These are phyloP conservation scores for Gallirallus australis DNA, from an alignment of 2,797 vertebrate species.

Conservation along the genomic window DNA sequence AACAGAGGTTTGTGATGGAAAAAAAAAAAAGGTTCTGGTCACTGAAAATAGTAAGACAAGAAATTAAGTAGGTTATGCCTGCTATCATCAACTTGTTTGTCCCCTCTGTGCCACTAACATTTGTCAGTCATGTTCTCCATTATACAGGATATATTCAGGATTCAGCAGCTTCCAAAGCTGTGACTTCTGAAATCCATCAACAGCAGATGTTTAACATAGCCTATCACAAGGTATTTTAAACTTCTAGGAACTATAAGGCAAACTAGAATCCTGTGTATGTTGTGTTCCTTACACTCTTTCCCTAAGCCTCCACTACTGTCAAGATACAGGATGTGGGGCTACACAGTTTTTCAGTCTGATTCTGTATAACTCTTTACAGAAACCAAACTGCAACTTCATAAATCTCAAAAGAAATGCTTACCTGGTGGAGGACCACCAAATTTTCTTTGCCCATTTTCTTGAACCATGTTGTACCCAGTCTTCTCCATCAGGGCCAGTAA, in stretches of 20 bases:
- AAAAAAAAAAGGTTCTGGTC: neutral
- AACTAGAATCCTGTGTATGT: accelerated
- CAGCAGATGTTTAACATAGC: neutral
- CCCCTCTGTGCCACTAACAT: neutral
- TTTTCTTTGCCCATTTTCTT: slow-evolving; percentile 96
- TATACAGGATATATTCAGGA: neutral
- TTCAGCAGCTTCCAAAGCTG: neutral
- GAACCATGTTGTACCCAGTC: slow-evolving; percentile 93
- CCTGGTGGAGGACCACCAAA: slow-evolving; percentile 96
- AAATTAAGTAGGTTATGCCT: neutral
- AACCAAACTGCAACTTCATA: neutral
- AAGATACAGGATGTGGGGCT: neutral
- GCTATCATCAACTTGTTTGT: neutral
- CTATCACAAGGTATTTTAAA: neutral
- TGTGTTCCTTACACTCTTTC: neutral
- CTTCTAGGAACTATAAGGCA: neutral
- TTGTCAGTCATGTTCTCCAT: neutral
- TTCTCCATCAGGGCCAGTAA: slow-evolving; percentile 90
- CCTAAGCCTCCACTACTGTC: neutral
- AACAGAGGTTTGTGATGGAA: neutral
- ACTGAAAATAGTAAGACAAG: neutral
- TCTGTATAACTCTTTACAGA: neutral
- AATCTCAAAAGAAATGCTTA: slow-evolving; percentile 50
- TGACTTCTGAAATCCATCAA: neutral
- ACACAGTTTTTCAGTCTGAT: neutral